A percentile compares a stretch with the other conserved stretches of the same genome.
Evolutionary conservation across 2,888 invertebrate species (phyloP).

Genomic region (Synanthedon andrenaeformis): DNA sequence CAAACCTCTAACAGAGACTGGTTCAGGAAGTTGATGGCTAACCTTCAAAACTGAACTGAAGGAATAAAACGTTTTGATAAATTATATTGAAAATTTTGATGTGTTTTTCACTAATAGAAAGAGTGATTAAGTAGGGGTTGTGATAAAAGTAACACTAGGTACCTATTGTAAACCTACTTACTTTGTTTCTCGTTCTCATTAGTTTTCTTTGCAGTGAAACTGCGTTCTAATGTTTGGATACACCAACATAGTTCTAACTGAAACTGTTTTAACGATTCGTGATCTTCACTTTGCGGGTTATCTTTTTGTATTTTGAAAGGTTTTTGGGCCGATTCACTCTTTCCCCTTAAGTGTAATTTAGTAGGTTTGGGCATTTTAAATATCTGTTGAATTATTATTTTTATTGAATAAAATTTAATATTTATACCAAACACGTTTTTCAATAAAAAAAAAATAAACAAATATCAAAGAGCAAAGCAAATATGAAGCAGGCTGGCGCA

Average conservation of each 20-base stretch:
- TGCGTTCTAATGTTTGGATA: conserved; percentile 76
- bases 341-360: conserved; percentile 54
- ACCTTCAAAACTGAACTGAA: no score
- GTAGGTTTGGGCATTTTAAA: conserved; percentile 55
- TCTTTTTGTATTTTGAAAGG: conserved; percentile 39
- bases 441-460: no score
- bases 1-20: no score
- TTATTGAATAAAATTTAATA: neutral
- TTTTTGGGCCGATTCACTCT: conserved; percentile 48
- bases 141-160: no score
- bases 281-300: conserved; percentile 26
- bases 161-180: conserved; percentile 26
- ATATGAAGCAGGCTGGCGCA: no score
- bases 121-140: no score
- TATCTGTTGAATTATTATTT: neutral
- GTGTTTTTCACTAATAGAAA: no score
- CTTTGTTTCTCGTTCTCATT: conserved; percentile 72
- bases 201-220: conserved; percentile 71
- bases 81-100: no score
- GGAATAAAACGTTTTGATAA: no score
- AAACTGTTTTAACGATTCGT: conserved; percentile 72
- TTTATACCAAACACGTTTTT: neutral
- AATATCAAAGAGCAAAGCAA: no score
- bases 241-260: conserved; percentile 86
- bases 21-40: no score